These are phyloP conservation scores for Hydropsyche betteni DNA, from an alignment of 2,888 invertebrate genomes.

Conservation along the genomic window DNA sequence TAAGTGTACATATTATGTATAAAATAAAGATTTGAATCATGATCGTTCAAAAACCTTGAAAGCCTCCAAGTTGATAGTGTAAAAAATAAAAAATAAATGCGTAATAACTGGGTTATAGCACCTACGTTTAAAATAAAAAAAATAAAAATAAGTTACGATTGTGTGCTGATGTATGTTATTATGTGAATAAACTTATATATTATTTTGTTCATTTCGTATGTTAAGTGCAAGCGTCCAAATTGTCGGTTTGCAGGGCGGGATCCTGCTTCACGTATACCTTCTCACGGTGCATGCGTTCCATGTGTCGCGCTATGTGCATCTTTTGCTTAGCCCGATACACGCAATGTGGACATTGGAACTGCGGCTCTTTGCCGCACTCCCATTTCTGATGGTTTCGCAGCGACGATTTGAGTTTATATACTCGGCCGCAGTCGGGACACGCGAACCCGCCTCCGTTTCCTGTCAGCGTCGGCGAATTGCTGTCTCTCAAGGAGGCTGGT, in stretches of 20 bases:
- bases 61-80: neutral
- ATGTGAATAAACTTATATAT: constrained; percentile 22
- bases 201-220: constrained; percentile 30
- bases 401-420: constrained; percentile 88
- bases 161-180: constrained; percentile 11
- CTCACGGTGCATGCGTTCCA: constrained; percentile 84
- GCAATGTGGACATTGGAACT: constrained; percentile 84
- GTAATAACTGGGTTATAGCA: constrained; percentile 26
- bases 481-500: constrained; percentile 68
- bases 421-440: constrained; percentile 83
- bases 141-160: neutral
- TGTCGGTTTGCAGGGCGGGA: constrained; percentile 64
- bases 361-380: constrained; percentile 87
- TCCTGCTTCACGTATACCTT: constrained; percentile 66
- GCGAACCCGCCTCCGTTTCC: constrained; percentile 70
- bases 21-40: too few relatives aligned
- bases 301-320: constrained; percentile 84
- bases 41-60: neutral
- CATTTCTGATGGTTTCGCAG: constrained; percentile 85
- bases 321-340: constrained; percentile 86
- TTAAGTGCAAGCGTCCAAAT: constrained; percentile 66
- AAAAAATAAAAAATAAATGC: constrained; percentile 28
- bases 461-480: constrained; percentile 55
- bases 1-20: too few relatives aligned
- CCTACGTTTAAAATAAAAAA: neutral